phyloP scores from a whole-genome alignment of 2,113 vertebrate genomes.

The Centropristis striata region DNA sequence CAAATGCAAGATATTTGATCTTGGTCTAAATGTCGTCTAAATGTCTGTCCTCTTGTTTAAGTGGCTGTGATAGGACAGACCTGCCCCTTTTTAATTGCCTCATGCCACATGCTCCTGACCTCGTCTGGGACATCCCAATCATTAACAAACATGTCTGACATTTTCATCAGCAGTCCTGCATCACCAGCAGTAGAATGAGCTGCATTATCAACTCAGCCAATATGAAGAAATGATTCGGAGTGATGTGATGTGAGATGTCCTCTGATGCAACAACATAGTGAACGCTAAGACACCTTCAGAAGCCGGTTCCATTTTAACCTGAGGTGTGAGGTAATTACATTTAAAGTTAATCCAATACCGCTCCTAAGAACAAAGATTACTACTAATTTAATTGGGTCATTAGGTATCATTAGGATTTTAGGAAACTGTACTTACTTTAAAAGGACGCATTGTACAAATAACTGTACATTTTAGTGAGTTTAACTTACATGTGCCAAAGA shows the following conservation, averaged over 20 bases:
- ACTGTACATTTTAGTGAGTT: background rate
- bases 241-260: slow-evolving; percentile 13
- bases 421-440: background rate
- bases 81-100: slow-evolving; percentile 52
- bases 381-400: background rate
- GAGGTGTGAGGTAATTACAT: background rate
- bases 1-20: slow-evolving; percentile 1
- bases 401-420: background rate
- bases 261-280: background rate
- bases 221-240: slow-evolving; percentile 11
- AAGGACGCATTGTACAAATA: background rate
- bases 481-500: background rate
- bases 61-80: slow-evolving; percentile 28
- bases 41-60: slow-evolving; percentile 23
- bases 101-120: slow-evolving; percentile 37
- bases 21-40: slow-evolving; percentile 13
- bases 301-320: background rate
- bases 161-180: slow-evolving; percentile 58
- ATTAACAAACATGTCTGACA: slow-evolving; percentile 69
- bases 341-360: background rate
- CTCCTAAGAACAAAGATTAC: background rate
- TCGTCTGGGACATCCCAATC: slow-evolving; percentile 45
- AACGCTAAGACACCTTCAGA: background rate
- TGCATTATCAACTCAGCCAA: slow-evolving; percentile 21
- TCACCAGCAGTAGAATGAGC: slow-evolving; percentile 36